Base-by-base conservation (phyloP, 2,113 vertebrate genomes). In the Setophaga petechia region DNA sequence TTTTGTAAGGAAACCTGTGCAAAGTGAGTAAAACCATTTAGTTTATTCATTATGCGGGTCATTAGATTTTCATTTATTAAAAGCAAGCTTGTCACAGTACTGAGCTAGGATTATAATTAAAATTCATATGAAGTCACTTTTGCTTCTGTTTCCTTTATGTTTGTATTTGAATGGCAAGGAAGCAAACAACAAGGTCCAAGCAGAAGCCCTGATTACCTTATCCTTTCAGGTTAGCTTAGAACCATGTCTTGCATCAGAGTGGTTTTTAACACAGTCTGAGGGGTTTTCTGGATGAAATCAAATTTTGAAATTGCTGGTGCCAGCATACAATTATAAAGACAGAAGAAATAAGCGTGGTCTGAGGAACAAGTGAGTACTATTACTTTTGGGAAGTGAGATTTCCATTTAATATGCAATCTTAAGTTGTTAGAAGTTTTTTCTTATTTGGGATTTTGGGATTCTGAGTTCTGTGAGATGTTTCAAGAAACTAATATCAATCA, bases 21-120 rank as follows among this genome's bases (percentile, higher is more conserved):
- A 1, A 91, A 86, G 51, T 74, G 55, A 94, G 66, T 51, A 93
- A 83, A 91, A 66, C 23, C 24, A 71, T 93, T 89, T 85, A 35
- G 87, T 89, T 89, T 90, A 57, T 82, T 94, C 27, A 77, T 94
- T 93, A 93, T 30, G 46, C 33, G 63, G 81, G 46, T 66, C 67
- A 83, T 94, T 85, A 95, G 33, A 28, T 91, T 96, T 93, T 94
- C 37, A 80, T 88, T 87, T 93, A 74, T 85, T 80, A 76, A 91
- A 94, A 87, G 33, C 25, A 91, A 87, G 84, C 44, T 23, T 93
- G 37, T 77, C 71, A 61, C 44, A 91, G 33, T 49, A 46, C 74
- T 80, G 69, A 94, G 46, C 25, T 85, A 51, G 54, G 76, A 83
- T 77, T 89, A 58, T 69, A 85, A 94, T 80, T 81, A 90, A 93